Base-by-base conservation (phyloP, 2,888 invertebrate genomes). In the Adelphocoris suturalis region DNA sequence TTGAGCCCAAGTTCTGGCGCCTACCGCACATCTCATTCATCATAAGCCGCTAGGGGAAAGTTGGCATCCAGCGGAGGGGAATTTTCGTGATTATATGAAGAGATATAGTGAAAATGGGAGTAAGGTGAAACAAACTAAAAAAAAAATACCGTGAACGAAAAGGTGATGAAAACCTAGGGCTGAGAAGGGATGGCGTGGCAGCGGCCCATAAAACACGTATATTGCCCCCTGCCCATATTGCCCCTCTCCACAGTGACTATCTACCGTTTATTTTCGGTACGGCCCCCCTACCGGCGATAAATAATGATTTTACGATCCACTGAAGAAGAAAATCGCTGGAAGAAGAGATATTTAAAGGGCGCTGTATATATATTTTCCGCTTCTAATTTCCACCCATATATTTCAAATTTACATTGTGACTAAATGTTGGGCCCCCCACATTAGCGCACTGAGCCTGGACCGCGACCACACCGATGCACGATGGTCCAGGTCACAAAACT, bases 301-400 rank as follows among this genome's bases (percentile, higher is more conserved):
- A 85, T 85, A 85, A 61, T 61, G 61, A 85, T 85, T 85, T 85
- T 37, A 85, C 85, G 55, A 37, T 37, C 57, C 55, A 37, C 57
- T 85, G 78, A 75, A 75, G 37, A 78, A 28, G 78, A 47, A 78
- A 78, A 78, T 37, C 37, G 37, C 7, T 37, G 37, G 37, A 37
- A 37, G 37, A 37, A 37, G 37, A 2, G 37, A 37, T 37, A 78
- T 78, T 78, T 16, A 47, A 78, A 47, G 37, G 78, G 78, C 28
- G n/a, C 78, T 13, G 14, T 16, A 78, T 7, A 19, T 19, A 27
- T 27, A 76, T n/a, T 57, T 57, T 57, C n/a, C 57, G 19, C 57
- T 7, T 57, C 57, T n/a, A 57, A n/a, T 57, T 57, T n/a, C 57
- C 57, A n/a, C 57, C n/a, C n/a, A 57, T 57, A 57, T n/a, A 7